Evolutionary conservation across 2,888 invertebrate genomes (phyloP), one percentile per base, ranked within the genome.

Genomic region (Nineta flava): DNA sequence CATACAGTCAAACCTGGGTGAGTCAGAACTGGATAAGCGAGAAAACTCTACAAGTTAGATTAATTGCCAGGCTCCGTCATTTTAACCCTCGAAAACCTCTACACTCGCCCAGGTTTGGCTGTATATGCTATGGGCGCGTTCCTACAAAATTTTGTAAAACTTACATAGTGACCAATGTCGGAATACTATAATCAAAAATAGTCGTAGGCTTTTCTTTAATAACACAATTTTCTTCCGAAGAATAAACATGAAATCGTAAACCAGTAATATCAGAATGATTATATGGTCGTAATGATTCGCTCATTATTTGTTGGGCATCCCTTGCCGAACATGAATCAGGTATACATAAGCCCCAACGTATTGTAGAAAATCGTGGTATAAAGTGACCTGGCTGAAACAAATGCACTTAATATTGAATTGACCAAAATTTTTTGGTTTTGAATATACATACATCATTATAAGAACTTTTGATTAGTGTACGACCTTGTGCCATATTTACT

Each of bases 281-380:
- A 59, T 80, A 80, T 43, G 72, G 72, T 46, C 72, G 70, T 54
- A 81, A 60, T 48, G 77, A 75, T 52, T 73, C 72, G 55, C 73
- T 72, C 54, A 82, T 60, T 52, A 79, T 64, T 55, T 65, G 64
- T 57, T 74, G 72, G 15, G 77, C 79, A 57, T 78, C 76, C 43
- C 72, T 69, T 17, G 74, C 69, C 16, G 72, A 68, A 60, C 83
- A 83, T 9, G 74, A 73, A 3, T 77, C 71, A 1, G 83, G 83
- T 46, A 83, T 67, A 60, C 83, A 83, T 16, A 82, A 63, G 1
- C 79, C 83, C 83, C 82, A 83, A 58, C 79, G 80, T 55, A 77
- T 67, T 54, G 80, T 77, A 19, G 80, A 77, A 65, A 81, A 82
- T 59, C 77, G 76, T 49, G 83, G 82, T 62, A 79, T 73, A 65